Base-by-base conservation (phyloP, 35 echinoderm and acorn worm species). In the Acanthaster planci region DNA sequence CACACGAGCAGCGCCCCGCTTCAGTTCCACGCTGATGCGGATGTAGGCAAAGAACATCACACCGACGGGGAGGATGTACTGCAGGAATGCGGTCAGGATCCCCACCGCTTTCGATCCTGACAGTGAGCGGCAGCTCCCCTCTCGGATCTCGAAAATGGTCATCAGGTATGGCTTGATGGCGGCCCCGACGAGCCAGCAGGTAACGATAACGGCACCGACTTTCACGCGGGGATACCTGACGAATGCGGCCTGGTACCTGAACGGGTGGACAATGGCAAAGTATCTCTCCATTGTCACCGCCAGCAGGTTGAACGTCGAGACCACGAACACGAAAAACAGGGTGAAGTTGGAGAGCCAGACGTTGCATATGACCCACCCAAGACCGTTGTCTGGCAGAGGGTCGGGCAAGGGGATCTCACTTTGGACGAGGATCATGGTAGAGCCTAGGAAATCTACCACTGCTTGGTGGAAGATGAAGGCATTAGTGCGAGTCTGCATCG, bases 181-280 rank as follows among this genome's bases (percentile, higher is more conserved):
- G 57, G 55, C 35, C 16, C 16, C 35, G 23, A 88, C 58, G 9
- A n/a, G 51, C 86, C 21, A 82, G 29, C 86, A 88, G 17, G 38
- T 19, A 1, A 51, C 8, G n/a, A 52, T 39, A 23, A 88, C 29
- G 21, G 38, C 76, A 38, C 34, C 18, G 18, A 27, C 27, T 23
- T 59, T 81, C 42, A 67, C 36, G 2, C 39, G 55, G 18, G 64
- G 64, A 35, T 72, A 72, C 64, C 30, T 78, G 15, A 38, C 16
- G 22, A 88, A 67, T 2, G 64, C 15, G 7, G 40, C 14, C 32
- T 81, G 52, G 35, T 67, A 88, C 34, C 40, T 78, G 40, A 88
- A 81, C 0, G 91, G 91, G 59, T 89, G 77, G 6, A 89, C 91
- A 14, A 93, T 82, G 1, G 91, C 91, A 47, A 93, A 79, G 76